phyloP scores from a whole-genome alignment of 1,140 invertebrate genomes.

The Drosophila kurseongensis region DNA sequence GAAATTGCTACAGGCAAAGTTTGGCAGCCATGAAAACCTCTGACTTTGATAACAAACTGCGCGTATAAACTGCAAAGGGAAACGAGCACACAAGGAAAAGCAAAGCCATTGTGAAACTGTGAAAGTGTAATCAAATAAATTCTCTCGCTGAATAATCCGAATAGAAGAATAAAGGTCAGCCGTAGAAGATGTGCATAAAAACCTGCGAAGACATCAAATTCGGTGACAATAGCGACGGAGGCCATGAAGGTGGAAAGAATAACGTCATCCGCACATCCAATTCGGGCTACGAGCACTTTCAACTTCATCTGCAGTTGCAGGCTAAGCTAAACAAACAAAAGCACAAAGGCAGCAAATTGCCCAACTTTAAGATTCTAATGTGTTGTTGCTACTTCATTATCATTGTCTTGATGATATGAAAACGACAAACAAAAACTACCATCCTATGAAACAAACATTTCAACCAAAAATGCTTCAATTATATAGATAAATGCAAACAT shows the following conservation, averaged over 20 bases:
- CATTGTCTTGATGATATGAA: constrained; percentile 64
- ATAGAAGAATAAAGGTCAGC: constrained; percentile 46
- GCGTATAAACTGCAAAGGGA: constrained; percentile 30
- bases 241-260: constrained; percentile 38
- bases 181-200: constrained; percentile 74
- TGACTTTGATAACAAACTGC: constrained; percentile 64
- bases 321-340: constrained; percentile 44
- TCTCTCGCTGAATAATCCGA: constrained; percentile 41
- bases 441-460: neutral
- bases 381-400: constrained; percentile 75
- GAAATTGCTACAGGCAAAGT: constrained; percentile 47
- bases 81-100: constrained; percentile 28
- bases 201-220: constrained; percentile 60
- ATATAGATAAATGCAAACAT: constrained; percentile 4
- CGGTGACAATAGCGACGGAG: constrained; percentile 37
- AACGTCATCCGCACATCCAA: constrained; percentile 43
- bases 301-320: constrained; percentile 59
- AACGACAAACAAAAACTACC: constrained; percentile 3
- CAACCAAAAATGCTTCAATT: constrained; percentile 10
- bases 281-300: constrained; percentile 26
- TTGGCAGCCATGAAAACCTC: constrained; percentile 51
- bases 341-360: constrained; percentile 50
- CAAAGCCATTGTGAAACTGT: constrained; percentile 50
- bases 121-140: constrained; percentile 76
- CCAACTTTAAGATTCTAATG: constrained; percentile 70